These are phyloP conservation scores for Ophraella communa DNA, from an alignment of 2,888 invertebrate genomes.

Conservation along the genomic window DNA sequence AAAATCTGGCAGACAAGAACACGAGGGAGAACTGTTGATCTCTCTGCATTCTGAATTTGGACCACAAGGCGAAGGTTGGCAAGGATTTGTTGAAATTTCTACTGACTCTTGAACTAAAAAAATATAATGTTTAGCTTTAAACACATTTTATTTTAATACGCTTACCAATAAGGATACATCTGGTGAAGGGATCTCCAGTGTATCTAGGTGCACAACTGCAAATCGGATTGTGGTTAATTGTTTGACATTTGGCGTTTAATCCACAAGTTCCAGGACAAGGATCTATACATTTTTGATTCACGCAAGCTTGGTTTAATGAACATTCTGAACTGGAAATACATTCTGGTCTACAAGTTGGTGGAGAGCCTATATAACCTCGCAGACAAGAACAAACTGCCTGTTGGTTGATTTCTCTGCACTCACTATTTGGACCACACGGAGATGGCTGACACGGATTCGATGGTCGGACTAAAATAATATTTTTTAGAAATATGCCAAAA, in stretches of 20 bases:
- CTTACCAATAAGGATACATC: constrained; percentile 66
- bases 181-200: constrained; percentile 76
- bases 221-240: constrained; percentile 76
- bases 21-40: constrained; percentile 69
- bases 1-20: constrained; percentile 70
- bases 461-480: constrained; percentile 22
- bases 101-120: constrained; percentile 14
- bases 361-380: constrained; percentile 70
- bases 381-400: constrained; percentile 78
- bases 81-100: constrained; percentile 57
- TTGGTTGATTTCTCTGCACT: constrained; percentile 70
- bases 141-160: too few species aligned
- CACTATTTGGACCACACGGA: constrained; percentile 77
- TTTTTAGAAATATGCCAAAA: not conserved
- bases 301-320: constrained; percentile 72
- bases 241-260: constrained; percentile 72
- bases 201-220: constrained; percentile 71
- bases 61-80: constrained; percentile 73
- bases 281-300: constrained; percentile 78
- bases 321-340: constrained; percentile 79
- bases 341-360: constrained; percentile 77
- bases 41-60: constrained; percentile 70
- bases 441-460: constrained; percentile 61
- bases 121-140: not conserved
- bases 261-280: constrained; percentile 83